Base-by-base conservation (phyloP, 1,140 invertebrate species). In the Triops longicaudatus region DNA sequence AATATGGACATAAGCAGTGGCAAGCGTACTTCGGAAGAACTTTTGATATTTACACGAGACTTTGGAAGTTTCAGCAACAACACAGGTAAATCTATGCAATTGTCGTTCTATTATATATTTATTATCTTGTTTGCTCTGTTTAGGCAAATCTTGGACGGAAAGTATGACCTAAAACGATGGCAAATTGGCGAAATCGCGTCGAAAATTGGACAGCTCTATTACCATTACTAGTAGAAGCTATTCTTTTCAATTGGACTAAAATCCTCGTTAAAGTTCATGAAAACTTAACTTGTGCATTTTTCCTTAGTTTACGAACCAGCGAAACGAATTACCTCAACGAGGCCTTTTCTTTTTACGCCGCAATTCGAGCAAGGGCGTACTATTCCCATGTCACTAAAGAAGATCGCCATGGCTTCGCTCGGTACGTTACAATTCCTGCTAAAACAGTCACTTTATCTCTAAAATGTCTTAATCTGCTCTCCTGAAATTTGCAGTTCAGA, bases 1-100 rank as follows among this genome's bases (percentile, higher is more conserved):
- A 97, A 84, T 98, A 97, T 87, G 96, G 96, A 11, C 95, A 98
- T 85, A 97, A 97, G 84, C 95, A 98, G 85, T 98, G 96, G 97
- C 96, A 98, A 86, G 92, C 93, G 9, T 98, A 98, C 85, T 99
- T 98, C 87, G 95, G 94, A 10, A 88, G 95, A 78, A 98, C 96
- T 74, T 98, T 99, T 86, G 96, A 99, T 88, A 94, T 98, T 75
- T 99, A 98, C 86, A 98, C 96, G 41, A 97, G 97, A 86, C 87
- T 99, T 72, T 99, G 97, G 97, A 98, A 98, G 85, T 99, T 96
- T 85, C 97, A 99, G 85, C 96, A 98, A 84, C 94, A 98, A 85
- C 95, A 98, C 86, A 90, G 96, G 85, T 91, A 88, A 84, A 83
- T 78, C n/a, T 42, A 31, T 50, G 73, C 71, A 31, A 74, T 14